Percentiles rank a stretch among this genome's conserved stretches.
These are phyloP conservation scores for Tachysurus fulvidraco DNA, from an alignment of 2,113 vertebrate genomes.

Conservation along the genomic window DNA sequence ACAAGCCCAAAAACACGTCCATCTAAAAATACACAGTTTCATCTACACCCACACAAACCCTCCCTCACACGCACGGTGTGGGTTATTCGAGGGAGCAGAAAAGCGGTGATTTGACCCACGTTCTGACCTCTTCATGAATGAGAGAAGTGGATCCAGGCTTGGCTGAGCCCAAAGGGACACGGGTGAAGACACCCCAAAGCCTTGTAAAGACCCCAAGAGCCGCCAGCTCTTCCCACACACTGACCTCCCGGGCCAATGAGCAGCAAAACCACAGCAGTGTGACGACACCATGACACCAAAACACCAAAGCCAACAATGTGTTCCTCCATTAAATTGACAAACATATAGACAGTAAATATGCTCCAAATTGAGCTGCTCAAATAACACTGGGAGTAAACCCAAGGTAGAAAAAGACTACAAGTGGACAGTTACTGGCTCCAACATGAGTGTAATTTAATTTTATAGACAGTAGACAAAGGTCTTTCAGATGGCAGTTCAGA, in stretches of 20 bases:
- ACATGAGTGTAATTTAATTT: conserved; percentile 73
- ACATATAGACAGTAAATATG: conserved; percentile 77
- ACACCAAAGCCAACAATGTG: conserved; percentile 65
- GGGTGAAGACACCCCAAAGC: conserved; percentile 66
- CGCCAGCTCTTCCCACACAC: conserved; percentile 73
- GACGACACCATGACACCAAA: conserved; percentile 73
- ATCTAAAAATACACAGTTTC: conserved; percentile 67
- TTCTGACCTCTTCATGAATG: conserved; percentile 74
- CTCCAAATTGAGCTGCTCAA: conserved; percentile 75
- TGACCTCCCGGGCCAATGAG: conserved; percentile 75
- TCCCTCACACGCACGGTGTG: conserved; percentile 43
- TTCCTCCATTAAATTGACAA: conserved; percentile 76
- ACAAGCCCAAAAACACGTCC: conserved; percentile 37
- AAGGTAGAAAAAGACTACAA: conserved; percentile 57
- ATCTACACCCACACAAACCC: conserved; percentile 70
- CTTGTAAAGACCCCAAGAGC: conserved; percentile 69
- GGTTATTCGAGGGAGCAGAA: conserved; percentile 67
- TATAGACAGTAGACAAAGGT: conserved; percentile 51
- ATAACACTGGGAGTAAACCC: conserved; percentile 66
- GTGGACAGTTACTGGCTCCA: conserved; percentile 72
- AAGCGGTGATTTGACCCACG: conserved; percentile 74
- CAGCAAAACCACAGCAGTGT: conserved; percentile 70
- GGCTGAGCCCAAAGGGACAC: conserved; percentile 73
- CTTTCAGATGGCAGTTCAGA: conserved; percentile 33
- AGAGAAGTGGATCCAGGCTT: conserved; percentile 72